phyloP scores from a whole-genome alignment of 2,113 vertebrate genomes.

The Chinchilla lanigera region DNA sequence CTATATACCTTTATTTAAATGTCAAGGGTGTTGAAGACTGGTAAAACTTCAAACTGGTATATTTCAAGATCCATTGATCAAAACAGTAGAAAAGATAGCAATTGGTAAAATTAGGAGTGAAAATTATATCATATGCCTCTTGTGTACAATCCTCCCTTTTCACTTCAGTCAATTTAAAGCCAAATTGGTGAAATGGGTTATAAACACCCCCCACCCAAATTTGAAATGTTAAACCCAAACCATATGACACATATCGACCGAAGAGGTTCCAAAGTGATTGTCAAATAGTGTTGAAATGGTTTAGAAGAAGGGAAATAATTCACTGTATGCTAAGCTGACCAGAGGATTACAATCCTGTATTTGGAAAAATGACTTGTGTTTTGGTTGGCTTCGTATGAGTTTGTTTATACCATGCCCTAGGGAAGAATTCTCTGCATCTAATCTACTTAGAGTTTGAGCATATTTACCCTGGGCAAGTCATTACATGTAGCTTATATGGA shows the following conservation, averaged over 20 bases:
- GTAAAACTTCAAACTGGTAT: not conserved
- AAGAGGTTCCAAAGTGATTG: not conserved
- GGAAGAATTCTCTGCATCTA: not conserved
- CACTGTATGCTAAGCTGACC: not conserved
- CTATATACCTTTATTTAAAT: slow-evolving; percentile 41
- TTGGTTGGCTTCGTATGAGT: not conserved
- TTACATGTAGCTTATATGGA: not conserved
- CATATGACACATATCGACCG: not conserved
- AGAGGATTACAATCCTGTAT: not conserved
- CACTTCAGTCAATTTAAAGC: not conserved
- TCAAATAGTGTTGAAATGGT: not conserved
- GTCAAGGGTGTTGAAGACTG: not conserved
- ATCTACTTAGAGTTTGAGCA: not conserved
- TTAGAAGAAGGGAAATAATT: not conserved
- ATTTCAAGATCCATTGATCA: slow-evolving; percentile 23
- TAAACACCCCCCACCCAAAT: not conserved
- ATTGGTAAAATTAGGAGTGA: not conserved
- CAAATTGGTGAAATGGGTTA: not conserved
- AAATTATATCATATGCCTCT: not conserved
- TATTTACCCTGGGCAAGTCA: slow-evolving; percentile 1
- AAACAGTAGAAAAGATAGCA: not conserved
- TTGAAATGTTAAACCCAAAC: not conserved
- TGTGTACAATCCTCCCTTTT: not conserved
- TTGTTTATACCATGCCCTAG: not conserved
- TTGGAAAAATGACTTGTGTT: slow-evolving; percentile 22